A percentile compares a stretch with the other conserved stretches of the same genome.
Evolutionary conservation across 2,113 vertebrate species (phyloP).

Genomic region (Neogobius melanostomus): DNA sequence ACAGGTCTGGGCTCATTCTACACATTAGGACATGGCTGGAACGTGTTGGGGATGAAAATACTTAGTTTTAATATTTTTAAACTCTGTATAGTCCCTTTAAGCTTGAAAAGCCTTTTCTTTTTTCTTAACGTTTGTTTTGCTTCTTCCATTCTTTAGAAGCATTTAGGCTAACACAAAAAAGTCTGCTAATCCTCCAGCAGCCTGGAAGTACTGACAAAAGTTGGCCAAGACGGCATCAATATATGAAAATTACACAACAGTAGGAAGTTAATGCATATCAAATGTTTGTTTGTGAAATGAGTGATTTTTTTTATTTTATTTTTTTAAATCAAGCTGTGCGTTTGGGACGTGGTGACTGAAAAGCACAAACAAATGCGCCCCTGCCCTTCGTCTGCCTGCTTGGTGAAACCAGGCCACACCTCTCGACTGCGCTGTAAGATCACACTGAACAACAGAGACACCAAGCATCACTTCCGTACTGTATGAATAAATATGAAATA

Average conservation of each 20-base stretch:
- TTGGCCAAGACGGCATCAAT: no score
- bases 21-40: no score
- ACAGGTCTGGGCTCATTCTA: no score
- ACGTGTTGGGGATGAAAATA: no score
- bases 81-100: no score
- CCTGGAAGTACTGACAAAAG: neutral
- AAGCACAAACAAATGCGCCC: neutral
- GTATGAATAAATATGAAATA: neutral
- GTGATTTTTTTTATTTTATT: neutral
- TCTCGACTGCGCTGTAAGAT: constrained; percentile 36
- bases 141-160: no score
- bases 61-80: no score
- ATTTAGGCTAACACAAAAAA: no score
- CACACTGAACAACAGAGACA: neutral
- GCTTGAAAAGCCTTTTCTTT: no score
- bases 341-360: neutral
- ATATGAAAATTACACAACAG: neutral
- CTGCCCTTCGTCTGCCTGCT: no score
- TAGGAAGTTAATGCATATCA: neutral
- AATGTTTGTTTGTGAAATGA: neutral
- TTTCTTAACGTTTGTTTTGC: no score
- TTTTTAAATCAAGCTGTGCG: neutral
- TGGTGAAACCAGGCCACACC: constrained; percentile 41
- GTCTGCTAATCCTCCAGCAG: no score
- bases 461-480: neutral